Conservation (phyloP, 2,888 invertebrate species). For the Lasius fuliginosus region DNA sequence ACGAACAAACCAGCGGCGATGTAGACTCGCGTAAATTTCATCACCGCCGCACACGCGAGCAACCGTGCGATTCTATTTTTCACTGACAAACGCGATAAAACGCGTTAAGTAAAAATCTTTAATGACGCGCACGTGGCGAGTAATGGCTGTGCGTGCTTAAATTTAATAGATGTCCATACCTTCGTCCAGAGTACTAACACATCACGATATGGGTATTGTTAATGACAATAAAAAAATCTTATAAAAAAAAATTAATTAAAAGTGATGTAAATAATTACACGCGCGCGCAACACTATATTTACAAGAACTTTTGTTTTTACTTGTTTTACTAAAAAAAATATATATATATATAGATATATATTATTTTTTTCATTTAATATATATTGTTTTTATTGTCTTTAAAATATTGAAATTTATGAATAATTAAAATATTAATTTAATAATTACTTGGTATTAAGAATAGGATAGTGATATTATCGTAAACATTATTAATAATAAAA, state of each 20-base stretch:
- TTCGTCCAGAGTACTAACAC: not conserved
- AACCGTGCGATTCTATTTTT: constrained; percentile 45
- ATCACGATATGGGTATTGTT: not conserved
- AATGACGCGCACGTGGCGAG: constrained; percentile 46
- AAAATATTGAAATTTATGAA: not conserved
- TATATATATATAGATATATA: too few species aligned
- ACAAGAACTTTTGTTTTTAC: not conserved
- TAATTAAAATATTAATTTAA: not conserved
- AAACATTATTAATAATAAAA: not conserved
- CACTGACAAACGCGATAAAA: constrained; percentile 48
- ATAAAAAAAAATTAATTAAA: not conserved
- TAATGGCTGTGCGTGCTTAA: constrained; percentile 47
- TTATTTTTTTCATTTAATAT: too few species aligned
- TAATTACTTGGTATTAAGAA: not conserved
- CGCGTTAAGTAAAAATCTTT: constrained; percentile 48
- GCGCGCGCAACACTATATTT: not conserved
- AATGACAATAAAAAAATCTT: not conserved
- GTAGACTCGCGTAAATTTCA: constrained; percentile 55
- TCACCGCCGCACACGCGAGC: constrained; percentile 36
- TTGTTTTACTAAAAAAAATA: not conserved
- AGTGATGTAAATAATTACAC: not conserved
- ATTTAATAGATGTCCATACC: constrained; percentile 37
- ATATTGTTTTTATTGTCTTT: not conserved
- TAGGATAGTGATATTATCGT: not conserved
- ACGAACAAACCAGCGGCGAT: constrained; percentile 45